Evolutionary conservation across 2,113 vertebrate species (phyloP).

Genomic region (Hucho hucho): DNA sequence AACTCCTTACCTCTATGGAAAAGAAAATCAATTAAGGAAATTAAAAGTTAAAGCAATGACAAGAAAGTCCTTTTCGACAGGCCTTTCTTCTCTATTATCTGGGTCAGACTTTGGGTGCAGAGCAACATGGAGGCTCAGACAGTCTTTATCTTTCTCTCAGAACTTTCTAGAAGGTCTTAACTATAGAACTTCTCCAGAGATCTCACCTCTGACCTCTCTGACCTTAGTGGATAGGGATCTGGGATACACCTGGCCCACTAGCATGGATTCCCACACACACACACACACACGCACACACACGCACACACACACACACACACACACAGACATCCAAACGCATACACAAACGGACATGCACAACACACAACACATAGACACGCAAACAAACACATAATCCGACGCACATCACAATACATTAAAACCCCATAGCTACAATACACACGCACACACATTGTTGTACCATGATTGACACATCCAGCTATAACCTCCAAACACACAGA

Average conservation of each 20-base stretch:
- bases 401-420: not conserved
- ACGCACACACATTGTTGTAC: too few species aligned
- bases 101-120: constrained; percentile 1
- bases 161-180: constrained; percentile 15
- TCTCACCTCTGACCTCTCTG: constrained; percentile 46
- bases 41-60: constrained; percentile 68
- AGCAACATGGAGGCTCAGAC: not conserved
- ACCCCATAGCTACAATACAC: not conserved
- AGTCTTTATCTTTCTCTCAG: constrained; percentile 27
- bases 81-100: constrained; percentile 42
- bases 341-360: not conserved
- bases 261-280: not conserved
- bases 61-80: constrained; percentile 58
- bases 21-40: constrained; percentile 71
- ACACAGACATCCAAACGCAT: constrained; percentile 9
- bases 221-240: constrained; percentile 22
- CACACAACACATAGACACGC: constrained; percentile 6
- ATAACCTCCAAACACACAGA: too few species aligned
- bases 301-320: not conserved
- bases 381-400: not conserved
- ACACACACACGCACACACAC: not conserved
- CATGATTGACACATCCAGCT: too few species aligned
- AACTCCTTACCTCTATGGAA: constrained; percentile 53
- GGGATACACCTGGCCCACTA: constrained; percentile 37
- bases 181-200: not conserved